Evolutionary conservation across 2,888 invertebrate genomes (phyloP).

Genomic region (Trissoscelio sp.): DNA sequence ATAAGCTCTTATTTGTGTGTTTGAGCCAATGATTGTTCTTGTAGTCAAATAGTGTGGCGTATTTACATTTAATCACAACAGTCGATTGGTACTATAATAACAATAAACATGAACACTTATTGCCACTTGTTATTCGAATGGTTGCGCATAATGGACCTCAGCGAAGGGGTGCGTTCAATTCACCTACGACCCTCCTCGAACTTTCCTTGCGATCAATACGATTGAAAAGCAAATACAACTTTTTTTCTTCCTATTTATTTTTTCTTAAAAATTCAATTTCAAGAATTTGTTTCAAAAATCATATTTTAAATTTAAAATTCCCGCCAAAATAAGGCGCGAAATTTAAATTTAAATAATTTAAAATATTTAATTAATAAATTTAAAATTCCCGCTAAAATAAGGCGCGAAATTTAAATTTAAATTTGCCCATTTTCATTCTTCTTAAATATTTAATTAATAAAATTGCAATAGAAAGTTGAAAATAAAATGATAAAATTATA

Average conservation of each 20-base stretch:
- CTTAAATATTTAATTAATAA: too few species aligned
- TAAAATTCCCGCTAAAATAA: too few species aligned
- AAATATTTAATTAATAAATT: too few species aligned
- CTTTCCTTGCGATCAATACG: conserved; percentile 37
- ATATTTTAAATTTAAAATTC: too few species aligned
- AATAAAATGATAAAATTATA: too few species aligned
- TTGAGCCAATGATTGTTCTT: conserved; percentile 44
- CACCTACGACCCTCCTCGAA: conserved; percentile 29
- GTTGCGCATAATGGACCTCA: conserved; percentile 40
- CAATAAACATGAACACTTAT: conserved; percentile 51
- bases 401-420: too few species aligned
- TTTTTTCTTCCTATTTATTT: background rate
- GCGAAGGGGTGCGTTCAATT: conserved; percentile 42
- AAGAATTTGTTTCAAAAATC: background rate
- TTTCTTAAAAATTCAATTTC: background rate
- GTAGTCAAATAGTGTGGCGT: conserved; percentile 26
- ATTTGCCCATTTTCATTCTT: too few species aligned
- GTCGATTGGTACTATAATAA: conserved; percentile 45
- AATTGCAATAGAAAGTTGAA: too few species aligned
- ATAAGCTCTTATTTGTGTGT: conserved; percentile 19
- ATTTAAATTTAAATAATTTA: too few species aligned
- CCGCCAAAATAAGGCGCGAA: too few species aligned
- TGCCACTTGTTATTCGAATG: conserved; percentile 58
- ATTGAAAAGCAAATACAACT: conserved; percentile 19
- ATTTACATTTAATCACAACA: conserved; percentile 63